These are phyloP conservation scores for Thripadectes ignobilis DNA, from an alignment of 2,797 vertebrate species.

Conservation along the genomic window DNA sequence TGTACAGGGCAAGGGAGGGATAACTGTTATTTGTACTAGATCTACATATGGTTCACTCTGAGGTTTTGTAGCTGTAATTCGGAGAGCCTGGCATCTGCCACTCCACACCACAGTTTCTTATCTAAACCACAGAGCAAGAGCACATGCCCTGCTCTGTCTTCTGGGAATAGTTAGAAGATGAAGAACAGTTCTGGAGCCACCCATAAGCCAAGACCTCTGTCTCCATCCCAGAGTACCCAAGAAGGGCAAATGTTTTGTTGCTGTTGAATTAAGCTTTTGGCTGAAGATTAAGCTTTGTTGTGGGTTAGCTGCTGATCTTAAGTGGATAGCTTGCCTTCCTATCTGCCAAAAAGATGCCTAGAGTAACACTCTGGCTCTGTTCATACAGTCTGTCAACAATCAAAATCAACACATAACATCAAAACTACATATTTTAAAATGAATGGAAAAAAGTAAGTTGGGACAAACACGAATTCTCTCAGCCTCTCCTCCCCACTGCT, in stretches of 20 bases:
- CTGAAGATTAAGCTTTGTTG: conserved; percentile 15
- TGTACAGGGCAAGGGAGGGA: neutral
- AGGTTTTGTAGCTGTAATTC: conserved; percentile 3
- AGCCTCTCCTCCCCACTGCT: neutral
- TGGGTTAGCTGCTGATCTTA: conserved; percentile 49
- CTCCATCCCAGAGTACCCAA: neutral
- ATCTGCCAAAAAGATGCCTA: conserved; percentile 29
- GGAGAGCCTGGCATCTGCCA: neutral
- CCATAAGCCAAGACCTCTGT: neutral
- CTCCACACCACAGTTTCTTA: neutral
- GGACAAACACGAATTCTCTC: neutral
- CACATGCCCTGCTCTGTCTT: neutral
- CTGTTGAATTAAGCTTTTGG: conserved; percentile 54
- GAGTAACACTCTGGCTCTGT: neutral
- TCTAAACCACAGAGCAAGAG: neutral
- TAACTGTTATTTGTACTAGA: neutral
- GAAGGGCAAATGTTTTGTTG: conserved; percentile 44
- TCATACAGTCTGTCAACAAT: neutral
- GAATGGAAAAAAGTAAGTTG: neutral
- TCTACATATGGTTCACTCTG: neutral
- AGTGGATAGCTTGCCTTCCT: neutral
- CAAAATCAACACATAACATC: neutral
- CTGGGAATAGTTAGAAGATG: neutral
- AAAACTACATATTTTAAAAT: neutral
- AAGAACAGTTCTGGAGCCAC: neutral